phyloP scores from a whole-genome alignment of 2,797 vertebrate species.

The Australoheros facetus region DNA sequence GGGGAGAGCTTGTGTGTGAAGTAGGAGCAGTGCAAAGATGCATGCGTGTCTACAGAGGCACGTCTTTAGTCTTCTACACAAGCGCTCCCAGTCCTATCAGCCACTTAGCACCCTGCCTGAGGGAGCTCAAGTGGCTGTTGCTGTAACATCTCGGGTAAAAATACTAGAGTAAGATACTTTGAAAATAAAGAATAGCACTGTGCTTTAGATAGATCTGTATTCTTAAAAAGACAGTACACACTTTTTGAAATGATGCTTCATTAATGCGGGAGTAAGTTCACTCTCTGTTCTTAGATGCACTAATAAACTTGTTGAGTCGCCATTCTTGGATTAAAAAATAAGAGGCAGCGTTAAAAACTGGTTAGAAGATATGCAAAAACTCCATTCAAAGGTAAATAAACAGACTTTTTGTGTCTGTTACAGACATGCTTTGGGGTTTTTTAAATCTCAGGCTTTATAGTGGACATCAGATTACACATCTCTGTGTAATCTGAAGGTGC shows the following conservation, averaged over 20 bases:
- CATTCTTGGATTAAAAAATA: constrained; percentile 20
- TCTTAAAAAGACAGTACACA: neutral
- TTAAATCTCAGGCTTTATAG: neutral
- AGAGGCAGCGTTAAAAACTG: constrained; percentile 5
- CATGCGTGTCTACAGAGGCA: constrained; percentile 50
- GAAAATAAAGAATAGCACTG: constrained; percentile 27
- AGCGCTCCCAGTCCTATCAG: constrained; percentile 52
- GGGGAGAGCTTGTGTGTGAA: constrained; percentile 54
- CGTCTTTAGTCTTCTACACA: constrained; percentile 59
- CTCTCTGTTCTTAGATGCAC: neutral
- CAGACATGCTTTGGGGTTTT: neutral
- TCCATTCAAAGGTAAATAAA: neutral
- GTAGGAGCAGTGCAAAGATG: constrained; percentile 60
- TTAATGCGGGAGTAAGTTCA: constrained; percentile 5
- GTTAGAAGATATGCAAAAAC: constrained; percentile 15
- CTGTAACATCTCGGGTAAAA: constrained; percentile 56
- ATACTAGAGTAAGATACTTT: constrained; percentile 42
- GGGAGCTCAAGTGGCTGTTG: constrained; percentile 57
- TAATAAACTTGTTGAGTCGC: constrained; percentile 2
- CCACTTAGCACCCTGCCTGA: constrained; percentile 60
- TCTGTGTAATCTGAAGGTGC: neutral
- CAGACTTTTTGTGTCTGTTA: neutral
- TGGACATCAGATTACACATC: neutral
- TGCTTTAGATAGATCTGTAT: constrained; percentile 17
- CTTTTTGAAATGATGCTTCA: neutral